Evolutionary conservation across 1,140 invertebrate species (phyloP).

Genomic region (Platorchestia sp.): DNA sequence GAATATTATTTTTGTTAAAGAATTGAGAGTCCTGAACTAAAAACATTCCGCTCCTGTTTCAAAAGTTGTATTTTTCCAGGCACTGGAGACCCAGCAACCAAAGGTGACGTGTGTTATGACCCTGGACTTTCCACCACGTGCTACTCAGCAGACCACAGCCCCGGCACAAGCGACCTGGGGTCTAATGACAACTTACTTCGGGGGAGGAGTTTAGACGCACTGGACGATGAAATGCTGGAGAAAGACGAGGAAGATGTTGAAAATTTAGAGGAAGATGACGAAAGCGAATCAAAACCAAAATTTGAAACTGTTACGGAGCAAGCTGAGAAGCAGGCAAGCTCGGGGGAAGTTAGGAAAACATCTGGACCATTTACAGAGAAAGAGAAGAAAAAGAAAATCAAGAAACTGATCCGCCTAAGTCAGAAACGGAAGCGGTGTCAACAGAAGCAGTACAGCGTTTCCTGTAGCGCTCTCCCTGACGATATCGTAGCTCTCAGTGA

Average conservation of each 20-base stretch:
- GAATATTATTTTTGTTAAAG: too few species aligned
- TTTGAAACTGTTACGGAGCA: neutral
- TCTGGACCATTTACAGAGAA: neutral
- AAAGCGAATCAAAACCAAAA: neutral
- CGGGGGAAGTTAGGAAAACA: neutral
- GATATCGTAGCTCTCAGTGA: neutral
- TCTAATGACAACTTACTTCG: neutral
- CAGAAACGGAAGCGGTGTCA: neutral
- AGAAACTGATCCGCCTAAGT: neutral
- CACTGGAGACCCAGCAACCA: neutral
- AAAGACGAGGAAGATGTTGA: neutral
- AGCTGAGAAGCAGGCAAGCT: neutral
- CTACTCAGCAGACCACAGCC: neutral
- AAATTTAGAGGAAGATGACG: neutral
- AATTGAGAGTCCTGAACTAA: too few species aligned
- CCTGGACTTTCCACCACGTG: neutral
- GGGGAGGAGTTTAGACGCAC: neutral
- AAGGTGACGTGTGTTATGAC: neutral
- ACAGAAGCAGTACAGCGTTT: neutral
- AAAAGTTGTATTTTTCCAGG: too few species aligned
- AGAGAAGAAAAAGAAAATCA: constrained; percentile 3
- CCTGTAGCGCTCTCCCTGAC: neutral
- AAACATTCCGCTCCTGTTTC: too few species aligned
- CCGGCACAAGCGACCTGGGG: neutral
- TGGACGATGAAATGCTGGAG: neutral